Evolutionary conservation across 2,888 invertebrate species (phyloP), one percentile per base, ranked within the genome.

Genomic region (Phyllotreta cruciferae): DNA sequence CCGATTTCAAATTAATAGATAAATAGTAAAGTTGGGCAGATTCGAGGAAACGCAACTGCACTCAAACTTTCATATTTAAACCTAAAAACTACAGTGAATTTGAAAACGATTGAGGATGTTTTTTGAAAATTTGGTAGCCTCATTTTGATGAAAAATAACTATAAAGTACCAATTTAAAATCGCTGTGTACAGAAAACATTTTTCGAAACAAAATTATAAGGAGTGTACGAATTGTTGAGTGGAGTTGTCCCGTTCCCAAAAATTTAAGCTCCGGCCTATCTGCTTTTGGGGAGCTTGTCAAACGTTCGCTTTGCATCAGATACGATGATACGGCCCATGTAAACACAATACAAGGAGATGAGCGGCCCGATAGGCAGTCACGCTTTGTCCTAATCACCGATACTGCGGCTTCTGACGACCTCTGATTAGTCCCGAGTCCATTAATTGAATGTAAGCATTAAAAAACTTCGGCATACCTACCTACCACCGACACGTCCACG

Each of bases 271-370:
- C 34, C 1, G 47, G 47, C 49, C 38, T 24, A 52, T 41, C 10
- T 52, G 14, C 35, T 53, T 56, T 55, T 37, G 56, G 47, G 62
- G 52, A 63, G 62, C 56, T 60, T 62, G 68, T 66, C 68, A 68
- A 60, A 64, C 42, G 57, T 56, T 63, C 56, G 54, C 55, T 62
- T 62, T 4, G 66, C 60, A 69, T 69, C 69, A 62, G 67, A 69
- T 67, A 68, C 66, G 69, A 67, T 70, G 72, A 71, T 72, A 72
- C 66, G 67, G 63, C 64, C 69, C 69, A 64, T 72, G 72, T 71
- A 71, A 72, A 71, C 70, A 72, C 69, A 72, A 71, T 71, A 63
- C 67, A 63, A 66, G 68, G 56, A 70, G 71, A 72, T 71, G 70
- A 68, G 67, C 58, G 66, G 66, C 44, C 67, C 56, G 72, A 72